These are phyloP conservation scores for Stenodema calcarata DNA, from an alignment of 2,888 invertebrate genomes.

Conservation along the genomic window DNA sequence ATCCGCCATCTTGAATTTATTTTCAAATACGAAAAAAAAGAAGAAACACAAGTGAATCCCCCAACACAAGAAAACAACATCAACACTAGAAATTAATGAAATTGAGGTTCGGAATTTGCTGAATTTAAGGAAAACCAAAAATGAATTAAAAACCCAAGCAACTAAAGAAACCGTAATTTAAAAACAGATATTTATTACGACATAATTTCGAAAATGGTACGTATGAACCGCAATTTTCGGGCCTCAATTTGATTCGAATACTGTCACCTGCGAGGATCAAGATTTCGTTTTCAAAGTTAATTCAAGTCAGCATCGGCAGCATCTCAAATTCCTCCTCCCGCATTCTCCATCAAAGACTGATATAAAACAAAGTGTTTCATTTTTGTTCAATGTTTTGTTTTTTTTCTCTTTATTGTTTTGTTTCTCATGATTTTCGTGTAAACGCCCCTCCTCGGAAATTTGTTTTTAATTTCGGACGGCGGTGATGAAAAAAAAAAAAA, in stretches of 20 bases:
- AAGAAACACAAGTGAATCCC: neutral
- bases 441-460: neutral
- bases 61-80: neutral
- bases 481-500: neutral
- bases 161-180: neutral
- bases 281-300: neutral
- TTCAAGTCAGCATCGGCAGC: neutral
- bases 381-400: neutral
- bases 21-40: neutral
- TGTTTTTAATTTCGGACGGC: neutral
- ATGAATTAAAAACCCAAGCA: neutral
- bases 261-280: neutral
- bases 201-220: neutral
- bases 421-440: neutral
- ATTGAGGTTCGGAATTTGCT: neutral
- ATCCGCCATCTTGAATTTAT: constrained; percentile 9
- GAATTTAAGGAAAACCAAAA: neutral
- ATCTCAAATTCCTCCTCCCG: neutral
- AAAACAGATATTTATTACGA: neutral
- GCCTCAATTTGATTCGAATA: neutral
- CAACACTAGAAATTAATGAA: neutral
- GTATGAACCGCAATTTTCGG: neutral
- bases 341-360: constrained; percentile 17
- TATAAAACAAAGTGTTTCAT: constrained; percentile 22
- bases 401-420: neutral